Conservation (phyloP, 2,888 invertebrate genomes). For the Hemaris fuciformis region DNA sequence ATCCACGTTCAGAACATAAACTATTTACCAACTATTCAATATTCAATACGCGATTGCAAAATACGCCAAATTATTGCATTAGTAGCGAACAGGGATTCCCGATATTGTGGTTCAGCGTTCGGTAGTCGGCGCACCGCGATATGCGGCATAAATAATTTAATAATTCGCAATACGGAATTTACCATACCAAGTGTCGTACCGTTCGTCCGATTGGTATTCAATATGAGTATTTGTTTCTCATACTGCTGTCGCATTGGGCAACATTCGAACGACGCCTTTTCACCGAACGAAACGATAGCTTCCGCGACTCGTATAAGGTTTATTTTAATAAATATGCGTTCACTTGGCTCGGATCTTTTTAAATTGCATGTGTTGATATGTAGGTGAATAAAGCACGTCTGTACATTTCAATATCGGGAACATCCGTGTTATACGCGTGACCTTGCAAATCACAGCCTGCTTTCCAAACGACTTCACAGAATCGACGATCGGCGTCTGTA, state of each 20-base stretch:
- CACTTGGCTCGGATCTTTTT: constrained; percentile 68
- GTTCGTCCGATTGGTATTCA: constrained; percentile 78
- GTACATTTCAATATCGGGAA: constrained; percentile 81
- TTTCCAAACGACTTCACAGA: constrained; percentile 81
- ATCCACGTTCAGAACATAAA: constrained; percentile 78
- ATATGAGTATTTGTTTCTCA: constrained; percentile 81
- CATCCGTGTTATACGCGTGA: constrained; percentile 82
- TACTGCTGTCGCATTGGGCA: constrained; percentile 77
- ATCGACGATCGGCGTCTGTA: constrained; percentile 70
- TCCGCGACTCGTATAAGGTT: constrained; percentile 56
- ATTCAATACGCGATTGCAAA: constrained; percentile 81
- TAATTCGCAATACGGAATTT: constrained; percentile 82
- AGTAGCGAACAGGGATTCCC: constrained; percentile 80
- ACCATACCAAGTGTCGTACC: constrained; percentile 79
- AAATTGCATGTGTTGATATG: constrained; percentile 76
- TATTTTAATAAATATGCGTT: constrained; percentile 40
- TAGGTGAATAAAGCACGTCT: constrained; percentile 82
- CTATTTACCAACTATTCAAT: constrained; percentile 80
- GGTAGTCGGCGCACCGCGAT: constrained; percentile 68
- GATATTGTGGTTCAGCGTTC: constrained; percentile 80
- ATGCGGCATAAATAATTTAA: constrained; percentile 82
- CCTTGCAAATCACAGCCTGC: constrained; percentile 82
- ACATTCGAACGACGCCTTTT: constrained; percentile 57
- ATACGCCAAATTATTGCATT: constrained; percentile 82
- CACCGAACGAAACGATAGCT: constrained; percentile 58